These are phyloP conservation scores for Ooceraea biroi DNA, from an alignment of 1,140 invertebrate genomes.

Conservation along the genomic window DNA sequence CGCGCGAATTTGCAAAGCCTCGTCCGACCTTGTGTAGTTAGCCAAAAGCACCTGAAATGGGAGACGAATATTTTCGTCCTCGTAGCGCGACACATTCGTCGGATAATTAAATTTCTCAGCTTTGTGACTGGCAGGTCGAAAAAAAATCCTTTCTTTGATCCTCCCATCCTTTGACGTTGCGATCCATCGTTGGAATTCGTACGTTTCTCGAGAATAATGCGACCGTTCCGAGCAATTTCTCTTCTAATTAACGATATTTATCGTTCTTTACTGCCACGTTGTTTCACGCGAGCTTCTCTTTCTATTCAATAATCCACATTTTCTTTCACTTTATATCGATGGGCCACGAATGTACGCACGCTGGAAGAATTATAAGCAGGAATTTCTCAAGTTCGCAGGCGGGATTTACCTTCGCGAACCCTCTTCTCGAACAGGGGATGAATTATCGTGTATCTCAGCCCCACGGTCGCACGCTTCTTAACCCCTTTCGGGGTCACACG, in stretches of 20 bases:
- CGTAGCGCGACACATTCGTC: background rate
- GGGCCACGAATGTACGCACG: background rate
- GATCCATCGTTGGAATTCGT: slow-evolving; percentile 35
- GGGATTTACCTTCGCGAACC: slow-evolving; percentile 78
- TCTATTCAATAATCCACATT: background rate
- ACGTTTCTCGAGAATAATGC: background rate
- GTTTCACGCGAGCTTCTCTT: background rate
- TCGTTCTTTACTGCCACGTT: background rate
- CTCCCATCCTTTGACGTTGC: slow-evolving; percentile 11
- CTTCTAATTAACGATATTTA: slow-evolving; percentile 40
- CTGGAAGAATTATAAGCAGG: slow-evolving; percentile 74
- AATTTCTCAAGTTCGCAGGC: slow-evolving; percentile 80
- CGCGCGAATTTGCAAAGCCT: background rate
- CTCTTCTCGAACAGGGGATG: slow-evolving; percentile 39
- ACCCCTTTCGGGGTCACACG: slow-evolving; percentile 51
- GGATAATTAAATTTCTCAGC: slow-evolving; percentile 66
- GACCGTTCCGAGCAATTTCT: slow-evolving; percentile 19
- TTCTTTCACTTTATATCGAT: slow-evolving; percentile 3
- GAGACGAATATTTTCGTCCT: slow-evolving; percentile 46
- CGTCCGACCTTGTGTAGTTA: background rate
- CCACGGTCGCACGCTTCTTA: slow-evolving; percentile 41
- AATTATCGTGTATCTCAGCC: slow-evolving; percentile 68
- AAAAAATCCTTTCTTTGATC: slow-evolving; percentile 45
- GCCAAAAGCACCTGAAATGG: slow-evolving; percentile 11
- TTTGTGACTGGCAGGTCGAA: slow-evolving; percentile 7